Evolutionary conservation across 2,888 invertebrate species (phyloP).

Genomic region (Polia nebulosa): DNA sequence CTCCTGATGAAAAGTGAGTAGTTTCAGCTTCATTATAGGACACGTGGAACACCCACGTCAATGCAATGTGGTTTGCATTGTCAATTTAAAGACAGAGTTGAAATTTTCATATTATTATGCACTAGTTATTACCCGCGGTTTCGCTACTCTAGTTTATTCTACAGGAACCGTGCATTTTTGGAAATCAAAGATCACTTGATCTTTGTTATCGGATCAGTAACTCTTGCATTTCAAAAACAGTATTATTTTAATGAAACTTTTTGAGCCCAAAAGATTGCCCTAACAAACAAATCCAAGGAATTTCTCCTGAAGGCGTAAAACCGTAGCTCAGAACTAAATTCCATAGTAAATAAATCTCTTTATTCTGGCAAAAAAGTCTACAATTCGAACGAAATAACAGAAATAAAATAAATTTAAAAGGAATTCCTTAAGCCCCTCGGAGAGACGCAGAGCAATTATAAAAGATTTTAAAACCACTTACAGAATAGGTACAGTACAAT

Average conservation of each 20-base stretch:
- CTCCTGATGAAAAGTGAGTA: not conserved
- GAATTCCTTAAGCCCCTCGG: constrained; percentile 64
- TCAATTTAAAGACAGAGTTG: not conserved
- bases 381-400: constrained; percentile 52
- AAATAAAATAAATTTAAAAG: constrained; percentile 61
- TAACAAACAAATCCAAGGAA: not conserved
- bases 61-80: no score
- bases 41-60: not conserved
- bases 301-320: not conserved
- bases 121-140: not conserved
- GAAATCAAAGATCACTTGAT: no score
- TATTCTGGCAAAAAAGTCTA: constrained; percentile 45
- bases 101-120: not conserved
- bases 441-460: constrained; percentile 73
- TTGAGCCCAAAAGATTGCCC: not conserved
- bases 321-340: constrained; percentile 32
- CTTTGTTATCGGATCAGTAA: no score
- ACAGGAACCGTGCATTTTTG: no score
- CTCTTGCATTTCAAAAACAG: not conserved
- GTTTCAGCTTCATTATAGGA: not conserved
- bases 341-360: constrained; percentile 45
- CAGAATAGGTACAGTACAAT: constrained; percentile 45
- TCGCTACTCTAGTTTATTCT: no score
- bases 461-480: constrained; percentile 68
- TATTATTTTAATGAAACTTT: not conserved